phyloP scores from a whole-genome alignment of 2,797 vertebrate species.

The Siniperca scherzeri region DNA sequence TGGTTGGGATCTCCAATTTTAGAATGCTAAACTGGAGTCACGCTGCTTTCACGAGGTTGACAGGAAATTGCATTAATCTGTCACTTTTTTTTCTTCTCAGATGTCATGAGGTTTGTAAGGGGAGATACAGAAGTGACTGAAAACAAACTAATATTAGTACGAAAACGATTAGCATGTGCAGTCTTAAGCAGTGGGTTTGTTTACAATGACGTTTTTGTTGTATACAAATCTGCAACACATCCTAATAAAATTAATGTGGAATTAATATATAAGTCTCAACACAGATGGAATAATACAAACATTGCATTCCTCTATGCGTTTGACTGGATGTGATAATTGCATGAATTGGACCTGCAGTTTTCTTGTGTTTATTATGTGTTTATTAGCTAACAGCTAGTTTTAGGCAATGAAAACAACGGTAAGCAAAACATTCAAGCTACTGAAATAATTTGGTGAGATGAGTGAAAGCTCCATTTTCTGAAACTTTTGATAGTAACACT shows the following conservation, averaged over 20 bases:
- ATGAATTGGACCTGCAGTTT: slow-evolving; percentile 6
- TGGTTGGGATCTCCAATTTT: slow-evolving; percentile 49
- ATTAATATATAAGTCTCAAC: slow-evolving; percentile 9
- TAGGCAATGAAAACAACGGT: slow-evolving; percentile 15
- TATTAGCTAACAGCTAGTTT: slow-evolving; percentile 47
- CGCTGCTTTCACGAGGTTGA: slow-evolving; percentile 53
- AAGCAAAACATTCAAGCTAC: slow-evolving; percentile 7
- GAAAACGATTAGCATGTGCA: background rate
- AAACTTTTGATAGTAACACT: background rate
- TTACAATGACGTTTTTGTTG: background rate
- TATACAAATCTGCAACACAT: slow-evolving; percentile 8
- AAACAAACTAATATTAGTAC: slow-evolving; percentile 2
- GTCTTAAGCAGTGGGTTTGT: background rate
- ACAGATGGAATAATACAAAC: slow-evolving; percentile 34
- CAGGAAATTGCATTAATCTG: slow-evolving; percentile 70
- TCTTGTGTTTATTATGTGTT: slow-evolving; percentile 50
- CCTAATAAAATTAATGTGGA: background rate
- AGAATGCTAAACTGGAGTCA: slow-evolving; percentile 65
- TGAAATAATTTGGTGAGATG: background rate
- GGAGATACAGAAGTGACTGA: slow-evolving; percentile 27
- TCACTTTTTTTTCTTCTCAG: slow-evolving; percentile 9
- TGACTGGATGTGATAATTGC: slow-evolving; percentile 31
- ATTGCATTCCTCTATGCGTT: background rate
- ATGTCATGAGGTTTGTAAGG: slow-evolving; percentile 29
- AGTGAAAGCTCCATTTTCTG: background rate